Evolutionary conservation across 2,797 vertebrate genomes (phyloP), one percentile per base, ranked within the genome.

Genomic region (Sebastes melanostomus): DNA sequence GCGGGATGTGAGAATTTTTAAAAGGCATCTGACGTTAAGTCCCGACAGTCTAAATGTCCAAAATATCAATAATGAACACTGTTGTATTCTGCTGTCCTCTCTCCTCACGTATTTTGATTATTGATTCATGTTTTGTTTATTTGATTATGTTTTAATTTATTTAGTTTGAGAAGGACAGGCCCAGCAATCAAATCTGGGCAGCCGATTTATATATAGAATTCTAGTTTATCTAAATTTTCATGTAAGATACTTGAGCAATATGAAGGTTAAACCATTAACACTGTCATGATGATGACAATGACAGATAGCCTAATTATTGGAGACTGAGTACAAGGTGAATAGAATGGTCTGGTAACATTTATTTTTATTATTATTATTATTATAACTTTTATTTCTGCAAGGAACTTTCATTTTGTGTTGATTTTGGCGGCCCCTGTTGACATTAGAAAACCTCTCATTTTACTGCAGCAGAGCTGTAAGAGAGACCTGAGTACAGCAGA

Each of bases 341-440:
- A 42, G 5, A 6, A 14, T 42, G 38, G 38, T 42, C 38, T 42
- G 38, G 38, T 0, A 42, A 42, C 38, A 42, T 42, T 42, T 42
- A 0, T 42, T 42, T 42, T 42, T 42, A 6, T 42, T 38, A 14
- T 42, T 14, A 38, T 42, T 42, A 42, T 42, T 42, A 42, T 42
- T 38, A 38, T 38, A 42, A 16, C 38, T 42, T 42, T 42, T 42
- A 42, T 42, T 42, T 42, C 38, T 42, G 38, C 38, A 42, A 42
- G 13, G 38, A 42, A 42, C 14, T 0, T 42, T 42, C 38, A 42
- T 42, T 46, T 46, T 46, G 42, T 46, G 16, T 46, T 18, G 14
- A 46, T 46, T 0, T 46, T 46, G 16, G 42, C 6, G 6, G 14
- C 42, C 0, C 42, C 1, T 18, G 14, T 46, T 1, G 1, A 50